A percentile compares a stretch with the other conserved stretches of the same genome.
These are phyloP conservation scores for Hassar affinis DNA, from an alignment of 2,113 vertebrate genomes.

Conservation along the genomic window DNA sequence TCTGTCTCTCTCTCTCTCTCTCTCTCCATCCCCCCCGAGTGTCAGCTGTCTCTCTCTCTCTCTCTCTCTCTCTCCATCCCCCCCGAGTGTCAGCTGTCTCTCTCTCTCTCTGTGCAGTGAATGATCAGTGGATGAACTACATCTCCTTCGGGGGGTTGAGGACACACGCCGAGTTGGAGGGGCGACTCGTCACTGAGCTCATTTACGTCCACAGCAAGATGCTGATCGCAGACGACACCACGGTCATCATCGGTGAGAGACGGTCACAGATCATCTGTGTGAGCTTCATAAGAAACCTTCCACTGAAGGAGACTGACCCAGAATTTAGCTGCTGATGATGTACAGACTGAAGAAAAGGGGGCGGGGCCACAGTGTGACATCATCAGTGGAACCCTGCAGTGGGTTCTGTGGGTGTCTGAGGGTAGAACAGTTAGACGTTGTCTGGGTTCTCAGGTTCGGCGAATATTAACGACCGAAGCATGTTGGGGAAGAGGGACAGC, in stretches of 20 bases:
- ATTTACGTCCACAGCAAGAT: conserved; percentile 99
- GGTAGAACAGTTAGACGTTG: background rate
- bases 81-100: background rate
- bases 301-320: too few species aligned
- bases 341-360: too few species aligned
- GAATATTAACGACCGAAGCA: conserved; percentile 97
- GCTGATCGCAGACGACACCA: conserved; percentile 94
- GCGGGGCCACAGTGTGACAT: too few species aligned
- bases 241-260: conserved; percentile 91
- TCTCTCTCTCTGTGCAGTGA: conserved; percentile 73
- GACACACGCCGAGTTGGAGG: conserved; percentile 89
- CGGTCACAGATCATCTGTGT: too few species aligned
- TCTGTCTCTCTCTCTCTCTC: background rate
- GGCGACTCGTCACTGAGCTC: conserved; percentile 88
- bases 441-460: conserved; percentile 80
- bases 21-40: too few species aligned
- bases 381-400: too few species aligned
- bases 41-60: background rate
- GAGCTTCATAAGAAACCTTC: too few species aligned
- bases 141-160: conserved; percentile 93
- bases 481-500: conserved; percentile 97
- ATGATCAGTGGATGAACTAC: conserved; percentile 97
- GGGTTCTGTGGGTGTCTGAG: too few species aligned
- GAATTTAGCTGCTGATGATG: background rate
- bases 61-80: too few species aligned